phyloP scores from a whole-genome alignment of 2,888 invertebrate genomes.

The Drosophila fulvimacula region DNA sequence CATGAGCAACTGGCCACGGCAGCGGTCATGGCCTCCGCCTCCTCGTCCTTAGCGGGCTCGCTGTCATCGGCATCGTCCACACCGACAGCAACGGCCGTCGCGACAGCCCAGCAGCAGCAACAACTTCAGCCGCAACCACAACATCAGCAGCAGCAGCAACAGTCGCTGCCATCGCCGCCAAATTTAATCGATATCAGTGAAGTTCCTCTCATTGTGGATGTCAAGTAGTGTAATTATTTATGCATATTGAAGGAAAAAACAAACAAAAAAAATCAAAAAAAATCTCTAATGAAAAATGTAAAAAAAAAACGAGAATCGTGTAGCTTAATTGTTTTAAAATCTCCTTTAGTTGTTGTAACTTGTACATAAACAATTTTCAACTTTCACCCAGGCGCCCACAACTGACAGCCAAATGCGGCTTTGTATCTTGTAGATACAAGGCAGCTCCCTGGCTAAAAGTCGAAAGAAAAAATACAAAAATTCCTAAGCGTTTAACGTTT shows the following conservation, averaged over 20 bases:
- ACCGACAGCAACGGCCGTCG: slow-evolving; percentile 56
- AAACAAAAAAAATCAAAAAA: slow-evolving; percentile 39
- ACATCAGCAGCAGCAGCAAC: slow-evolving; percentile 59
- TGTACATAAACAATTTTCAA: slow-evolving; percentile 70
- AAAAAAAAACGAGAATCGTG: slow-evolving; percentile 57
- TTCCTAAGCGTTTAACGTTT: slow-evolving; percentile 62
- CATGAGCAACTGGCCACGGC: slow-evolving; percentile 42
- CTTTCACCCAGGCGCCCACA: slow-evolving; percentile 56
- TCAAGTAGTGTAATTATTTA: slow-evolving; percentile 83
- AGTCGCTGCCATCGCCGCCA: slow-evolving; percentile 81
- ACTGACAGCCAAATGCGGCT: slow-evolving; percentile 32
- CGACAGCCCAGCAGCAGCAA: slow-evolving; percentile 58
- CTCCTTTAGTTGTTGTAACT: slow-evolving; percentile 67
- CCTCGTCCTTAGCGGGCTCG: slow-evolving; percentile 65
- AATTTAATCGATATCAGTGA: slow-evolving; percentile 85
- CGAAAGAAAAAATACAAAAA: slow-evolving; percentile 36
- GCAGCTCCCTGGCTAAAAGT: slow-evolving; percentile 23
- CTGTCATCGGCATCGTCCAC: slow-evolving; percentile 77
- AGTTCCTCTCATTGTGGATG: slow-evolving; percentile 85
- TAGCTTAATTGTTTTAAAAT: slow-evolving; percentile 74
- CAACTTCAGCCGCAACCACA: slow-evolving; percentile 66
- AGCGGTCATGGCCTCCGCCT: slow-evolving; percentile 56
- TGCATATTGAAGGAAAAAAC: slow-evolving; percentile 59
- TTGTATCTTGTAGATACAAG: slow-evolving; percentile 25
- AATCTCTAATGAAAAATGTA: slow-evolving; percentile 56